These are phyloP conservation scores for Spodoptera picta DNA, from an alignment of 2,888 invertebrate species.

Conservation along the genomic window DNA sequence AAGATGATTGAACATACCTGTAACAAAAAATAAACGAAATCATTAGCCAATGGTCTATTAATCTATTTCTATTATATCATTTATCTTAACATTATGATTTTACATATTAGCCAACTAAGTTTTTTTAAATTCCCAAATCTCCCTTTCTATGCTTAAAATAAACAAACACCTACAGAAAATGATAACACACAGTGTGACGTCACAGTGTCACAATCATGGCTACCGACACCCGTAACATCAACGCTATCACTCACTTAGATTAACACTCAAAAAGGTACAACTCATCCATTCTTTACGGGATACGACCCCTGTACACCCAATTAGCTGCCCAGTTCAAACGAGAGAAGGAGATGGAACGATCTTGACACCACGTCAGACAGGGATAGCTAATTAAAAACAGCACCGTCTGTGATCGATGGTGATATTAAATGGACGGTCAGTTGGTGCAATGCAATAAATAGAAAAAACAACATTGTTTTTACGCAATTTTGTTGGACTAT, in stretches of 20 bases:
- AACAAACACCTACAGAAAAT: too few relatives aligned
- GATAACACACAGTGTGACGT: not conserved
- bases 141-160: too few relatives aligned
- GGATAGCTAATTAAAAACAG: conserved; percentile 62
- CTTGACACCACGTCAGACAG: conserved; percentile 58
- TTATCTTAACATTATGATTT: too few relatives aligned
- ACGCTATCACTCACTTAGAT: conserved; percentile 41
- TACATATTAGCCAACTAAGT: too few relatives aligned
- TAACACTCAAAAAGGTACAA: conserved; percentile 45
- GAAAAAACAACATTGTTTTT: too few relatives aligned
- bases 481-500: too few relatives aligned
- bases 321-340: conserved; percentile 40
- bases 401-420: conserved; percentile 57
- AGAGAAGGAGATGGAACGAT: conserved; percentile 51
- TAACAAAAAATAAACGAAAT: conserved; percentile 20
- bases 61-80: too few relatives aligned
- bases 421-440: conserved; percentile 21
- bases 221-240: conserved; percentile 10
- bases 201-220: conserved; percentile 6
- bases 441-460: conserved; percentile 25
- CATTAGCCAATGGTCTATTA: too few relatives aligned
- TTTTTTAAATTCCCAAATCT: too few relatives aligned
- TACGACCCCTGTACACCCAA: conserved; percentile 42
- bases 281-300: conserved; percentile 47
- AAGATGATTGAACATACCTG: conserved; percentile 27